Percentiles rank a stretch among this genome's conserved stretches.
Conservation (phyloP, 2,113 vertebrate species). For the Corvus hawaiiensis region DNA sequence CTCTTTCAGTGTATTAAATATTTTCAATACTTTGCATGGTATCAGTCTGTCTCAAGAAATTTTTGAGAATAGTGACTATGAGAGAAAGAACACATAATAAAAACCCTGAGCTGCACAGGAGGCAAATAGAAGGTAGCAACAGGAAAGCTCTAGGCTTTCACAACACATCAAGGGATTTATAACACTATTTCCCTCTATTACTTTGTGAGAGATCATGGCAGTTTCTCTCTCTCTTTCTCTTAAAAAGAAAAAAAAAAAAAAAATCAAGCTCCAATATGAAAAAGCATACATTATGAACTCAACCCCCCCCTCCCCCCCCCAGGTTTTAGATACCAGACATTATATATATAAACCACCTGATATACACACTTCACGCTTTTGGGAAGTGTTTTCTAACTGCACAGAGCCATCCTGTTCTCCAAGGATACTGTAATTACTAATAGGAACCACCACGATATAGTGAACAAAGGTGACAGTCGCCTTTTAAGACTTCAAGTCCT, state of each 20-base stretch:
- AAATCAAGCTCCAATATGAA: neutral
- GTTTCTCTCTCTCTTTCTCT: neutral
- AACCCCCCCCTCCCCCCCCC: neutral
- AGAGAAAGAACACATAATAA: neutral
- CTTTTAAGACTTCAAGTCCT: neutral
- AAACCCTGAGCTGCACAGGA: neutral
- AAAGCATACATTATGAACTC: neutral
- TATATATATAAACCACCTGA: neutral
- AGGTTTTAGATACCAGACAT: neutral
- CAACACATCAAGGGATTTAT: neutral
- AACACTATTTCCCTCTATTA: neutral
- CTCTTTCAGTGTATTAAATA: neutral
- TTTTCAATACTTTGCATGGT: neutral
- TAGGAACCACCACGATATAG: neutral
- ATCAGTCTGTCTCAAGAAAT: neutral
- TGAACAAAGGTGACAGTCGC: neutral
- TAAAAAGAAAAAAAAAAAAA: neutral
- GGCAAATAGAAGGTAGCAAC: neutral
- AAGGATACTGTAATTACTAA: neutral
- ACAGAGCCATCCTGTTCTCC: neutral
- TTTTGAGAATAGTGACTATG: neutral
- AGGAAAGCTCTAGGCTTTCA: neutral
- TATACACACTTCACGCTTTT: rapidly evolving
- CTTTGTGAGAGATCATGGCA: neutral
- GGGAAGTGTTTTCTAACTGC: neutral